These are phyloP conservation scores for Caenorhabditis virilis DNA, from an alignment of 2,888 invertebrate species.

Conservation along the genomic window DNA sequence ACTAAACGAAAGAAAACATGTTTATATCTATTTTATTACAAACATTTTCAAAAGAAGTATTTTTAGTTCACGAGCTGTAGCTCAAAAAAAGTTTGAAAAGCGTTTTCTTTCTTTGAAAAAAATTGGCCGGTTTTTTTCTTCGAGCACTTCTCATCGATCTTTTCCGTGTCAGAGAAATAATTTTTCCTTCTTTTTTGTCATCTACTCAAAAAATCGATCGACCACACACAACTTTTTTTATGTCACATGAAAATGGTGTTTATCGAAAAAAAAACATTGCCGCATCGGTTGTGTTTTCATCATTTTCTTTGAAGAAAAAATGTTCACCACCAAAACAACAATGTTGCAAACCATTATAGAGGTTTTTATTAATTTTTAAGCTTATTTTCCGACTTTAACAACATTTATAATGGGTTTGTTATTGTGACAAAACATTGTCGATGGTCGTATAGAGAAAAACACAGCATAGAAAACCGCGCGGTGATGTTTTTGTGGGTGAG, in stretches of 20 bases:
- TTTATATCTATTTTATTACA: too few species aligned
- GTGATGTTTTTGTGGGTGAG: too few species aligned
- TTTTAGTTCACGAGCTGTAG: not conserved
- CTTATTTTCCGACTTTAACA: too few species aligned
- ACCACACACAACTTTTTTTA: too few species aligned
- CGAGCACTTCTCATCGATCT: not conserved
- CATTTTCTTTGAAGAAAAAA: not conserved
- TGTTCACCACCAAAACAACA: too few species aligned
- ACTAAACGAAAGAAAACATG: too few species aligned
- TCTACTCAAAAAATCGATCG: too few species aligned
- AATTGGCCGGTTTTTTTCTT: not conserved
- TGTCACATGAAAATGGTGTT: too few species aligned
- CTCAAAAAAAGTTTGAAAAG: not conserved
- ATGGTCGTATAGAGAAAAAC: not conserved
- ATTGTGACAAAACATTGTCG: too few species aligned
- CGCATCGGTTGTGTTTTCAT: not conserved
- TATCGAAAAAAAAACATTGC: not conserved
- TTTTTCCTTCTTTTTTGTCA: not conserved
- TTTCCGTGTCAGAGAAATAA: not conserved
- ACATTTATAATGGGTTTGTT: too few species aligned
- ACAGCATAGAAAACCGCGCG: too few species aligned
- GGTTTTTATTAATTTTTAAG: not conserved
- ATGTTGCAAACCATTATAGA: too few species aligned
- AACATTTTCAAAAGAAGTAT: not conserved
- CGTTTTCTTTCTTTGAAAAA: not conserved